These are phyloP conservation scores for Chorisops tibialis DNA, from an alignment of 2,888 invertebrate genomes.

Conservation along the genomic window DNA sequence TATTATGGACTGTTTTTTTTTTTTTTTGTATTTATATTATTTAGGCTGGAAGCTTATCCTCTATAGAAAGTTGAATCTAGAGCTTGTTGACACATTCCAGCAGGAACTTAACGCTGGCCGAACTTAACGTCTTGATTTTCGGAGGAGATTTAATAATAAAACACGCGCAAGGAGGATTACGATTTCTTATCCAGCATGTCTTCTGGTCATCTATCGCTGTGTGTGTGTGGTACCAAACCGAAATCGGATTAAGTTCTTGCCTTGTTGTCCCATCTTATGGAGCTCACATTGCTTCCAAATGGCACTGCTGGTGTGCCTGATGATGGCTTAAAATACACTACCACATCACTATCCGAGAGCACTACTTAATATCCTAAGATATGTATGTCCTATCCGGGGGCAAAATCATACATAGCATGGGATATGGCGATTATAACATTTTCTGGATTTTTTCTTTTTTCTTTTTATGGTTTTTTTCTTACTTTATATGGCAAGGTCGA, in stretches of 20 bases:
- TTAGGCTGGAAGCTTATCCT: background rate
- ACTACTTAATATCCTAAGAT: slow-evolving; percentile 11
- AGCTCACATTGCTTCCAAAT: background rate
- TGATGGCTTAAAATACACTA: slow-evolving; percentile 19
- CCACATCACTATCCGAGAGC: slow-evolving; percentile 1
- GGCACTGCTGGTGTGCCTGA: background rate
- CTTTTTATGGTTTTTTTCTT: slow-evolving; percentile 10
- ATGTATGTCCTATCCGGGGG: slow-evolving; percentile 9
- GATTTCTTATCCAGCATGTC: background rate
- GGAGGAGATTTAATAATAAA: slow-evolving; percentile 7
- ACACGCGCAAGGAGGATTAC: slow-evolving; percentile 10
- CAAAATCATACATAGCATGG: slow-evolving; percentile 14
- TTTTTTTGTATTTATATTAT: background rate
- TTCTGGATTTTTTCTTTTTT: background rate
- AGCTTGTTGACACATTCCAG: slow-evolving; percentile 3
- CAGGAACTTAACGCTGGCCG: background rate
- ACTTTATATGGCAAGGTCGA: background rate
- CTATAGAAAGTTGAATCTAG: too few relatives aligned
- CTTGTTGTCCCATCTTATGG: background rate
- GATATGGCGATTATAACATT: slow-evolving; percentile 13
- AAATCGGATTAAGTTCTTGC: slow-evolving; percentile 26
- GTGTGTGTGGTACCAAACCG: background rate
- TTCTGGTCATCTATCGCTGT: background rate
- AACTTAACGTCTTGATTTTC: slow-evolving; percentile 4
- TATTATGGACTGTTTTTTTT: background rate